These are phyloP conservation scores for Invenusta paracnida DNA, from an alignment of 2,888 invertebrate genomes.

Conservation along the genomic window DNA sequence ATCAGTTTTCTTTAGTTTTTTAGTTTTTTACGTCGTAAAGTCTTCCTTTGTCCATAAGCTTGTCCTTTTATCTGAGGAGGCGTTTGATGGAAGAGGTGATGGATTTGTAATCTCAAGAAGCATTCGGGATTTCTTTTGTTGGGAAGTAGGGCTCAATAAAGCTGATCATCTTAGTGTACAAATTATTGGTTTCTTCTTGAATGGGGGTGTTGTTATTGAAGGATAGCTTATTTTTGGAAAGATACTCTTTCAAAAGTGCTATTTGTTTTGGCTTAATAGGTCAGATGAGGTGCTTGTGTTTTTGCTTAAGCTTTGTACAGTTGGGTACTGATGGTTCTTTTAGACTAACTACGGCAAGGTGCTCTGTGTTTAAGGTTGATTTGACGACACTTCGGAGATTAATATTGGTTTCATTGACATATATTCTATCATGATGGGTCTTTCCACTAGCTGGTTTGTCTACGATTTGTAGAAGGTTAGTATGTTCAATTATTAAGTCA, in stretches of 20 bases:
- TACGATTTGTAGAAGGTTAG: conserved; percentile 4
- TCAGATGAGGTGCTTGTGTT: neutral
- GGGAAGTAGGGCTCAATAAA: neutral
- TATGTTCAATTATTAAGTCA: conserved; percentile 14
- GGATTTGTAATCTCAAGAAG: neutral
- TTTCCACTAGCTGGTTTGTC: neutral
- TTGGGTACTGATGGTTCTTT: neutral
- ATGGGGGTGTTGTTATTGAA: neutral
- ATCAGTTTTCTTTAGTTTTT: conserved; percentile 24
- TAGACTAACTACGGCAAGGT: neutral
- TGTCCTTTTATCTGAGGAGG: neutral
- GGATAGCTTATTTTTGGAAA: neutral
- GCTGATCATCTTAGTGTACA: neutral
- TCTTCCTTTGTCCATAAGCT: conserved; percentile 15
- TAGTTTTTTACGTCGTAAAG: neutral
- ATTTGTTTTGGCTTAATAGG: neutral
- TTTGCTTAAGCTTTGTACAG: neutral
- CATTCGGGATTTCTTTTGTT: neutral
- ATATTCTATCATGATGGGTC: neutral
- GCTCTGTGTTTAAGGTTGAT: neutral
- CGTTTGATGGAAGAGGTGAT: neutral
- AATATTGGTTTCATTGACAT: neutral
- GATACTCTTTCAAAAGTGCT: neutral
- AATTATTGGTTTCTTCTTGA: neutral
- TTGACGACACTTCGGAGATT: neutral